These are phyloP conservation scores for Asbolus verrucosus DNA, from an alignment of 1,140 invertebrate species.

Conservation along the genomic window DNA sequence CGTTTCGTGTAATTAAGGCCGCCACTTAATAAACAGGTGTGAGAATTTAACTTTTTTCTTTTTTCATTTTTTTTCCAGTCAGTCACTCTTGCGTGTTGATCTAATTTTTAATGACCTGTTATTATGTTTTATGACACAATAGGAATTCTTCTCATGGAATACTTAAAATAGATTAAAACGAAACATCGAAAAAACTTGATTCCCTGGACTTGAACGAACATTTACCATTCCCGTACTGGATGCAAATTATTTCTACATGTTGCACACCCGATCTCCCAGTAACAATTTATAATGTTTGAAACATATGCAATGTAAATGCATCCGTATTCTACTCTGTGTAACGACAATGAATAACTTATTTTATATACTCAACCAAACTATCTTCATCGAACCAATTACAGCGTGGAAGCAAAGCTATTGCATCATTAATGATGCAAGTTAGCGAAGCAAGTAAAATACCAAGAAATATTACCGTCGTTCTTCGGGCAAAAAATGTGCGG, in stretches of 20 bases:
- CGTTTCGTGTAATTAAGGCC: slow-evolving; percentile 18
- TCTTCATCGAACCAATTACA: slow-evolving; percentile 23
- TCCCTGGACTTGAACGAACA: not conserved
- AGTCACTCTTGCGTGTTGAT: slow-evolving; percentile 13
- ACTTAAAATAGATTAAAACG: not conserved
- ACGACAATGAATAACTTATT: slow-evolving; percentile 38
- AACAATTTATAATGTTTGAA: slow-evolving; percentile 12
- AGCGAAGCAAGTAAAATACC: slow-evolving; percentile 24
- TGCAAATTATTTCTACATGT: slow-evolving; percentile 31
- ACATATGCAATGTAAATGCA: slow-evolving; percentile 24
- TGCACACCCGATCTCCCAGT: slow-evolving; percentile 3
- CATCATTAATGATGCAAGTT: slow-evolving; percentile 20
- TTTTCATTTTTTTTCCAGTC: not conserved
- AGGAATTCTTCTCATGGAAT: not conserved
- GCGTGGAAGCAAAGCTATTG: slow-evolving; percentile 10
- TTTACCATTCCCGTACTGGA: not conserved
- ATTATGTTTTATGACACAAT: not conserved
- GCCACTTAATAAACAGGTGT: slow-evolving; percentile 12
- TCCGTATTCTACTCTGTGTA: slow-evolving; percentile 1
- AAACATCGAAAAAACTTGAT: not conserved
- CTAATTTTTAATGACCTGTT: slow-evolving; percentile 14
- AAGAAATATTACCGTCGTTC: not conserved
- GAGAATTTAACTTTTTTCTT: slow-evolving; percentile 26
- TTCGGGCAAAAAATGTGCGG: slow-evolving; percentile 11
- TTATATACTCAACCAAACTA: slow-evolving; percentile 19